phyloP scores from a whole-genome alignment of 2,797 vertebrate species.

The Channallabes apus region DNA sequence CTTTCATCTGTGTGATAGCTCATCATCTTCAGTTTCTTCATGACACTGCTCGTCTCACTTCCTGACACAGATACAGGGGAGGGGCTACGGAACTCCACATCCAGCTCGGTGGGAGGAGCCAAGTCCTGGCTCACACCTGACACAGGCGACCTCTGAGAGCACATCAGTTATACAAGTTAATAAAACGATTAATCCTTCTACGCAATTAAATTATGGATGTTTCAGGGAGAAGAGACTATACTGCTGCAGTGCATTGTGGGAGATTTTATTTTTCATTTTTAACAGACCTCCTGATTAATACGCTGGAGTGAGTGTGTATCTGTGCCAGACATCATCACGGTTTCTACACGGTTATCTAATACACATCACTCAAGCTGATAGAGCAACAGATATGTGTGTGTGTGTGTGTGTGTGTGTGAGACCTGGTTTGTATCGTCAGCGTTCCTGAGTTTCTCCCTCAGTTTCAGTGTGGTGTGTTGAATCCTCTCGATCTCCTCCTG shows the following conservation, averaged over 20 bases:
- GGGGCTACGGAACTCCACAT: constrained; percentile 82
- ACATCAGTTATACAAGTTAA: neutral
- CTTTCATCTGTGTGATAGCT: constrained; percentile 95
- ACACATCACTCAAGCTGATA: too few species aligned
- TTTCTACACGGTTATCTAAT: neutral
- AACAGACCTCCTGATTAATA: neutral
- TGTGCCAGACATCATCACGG: neutral
- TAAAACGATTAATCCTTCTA: neutral
- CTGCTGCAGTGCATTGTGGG: neutral
- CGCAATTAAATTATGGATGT: neutral
- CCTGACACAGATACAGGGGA: constrained; percentile 91
- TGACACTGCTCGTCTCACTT: constrained; percentile 97
- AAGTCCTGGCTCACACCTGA: constrained; percentile 75
- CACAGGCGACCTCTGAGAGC: constrained; percentile 76
- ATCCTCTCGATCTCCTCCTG: constrained; percentile 95
- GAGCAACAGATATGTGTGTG: neutral
- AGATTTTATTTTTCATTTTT: too few species aligned
- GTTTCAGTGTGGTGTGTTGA: constrained; percentile 86
- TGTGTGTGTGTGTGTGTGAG: constrained; percentile 49
- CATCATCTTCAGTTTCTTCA: constrained; percentile 99
- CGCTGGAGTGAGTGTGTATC: neutral
- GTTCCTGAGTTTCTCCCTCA: constrained; percentile 91
- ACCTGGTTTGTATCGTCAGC: constrained; percentile 84
- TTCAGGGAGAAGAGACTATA: neutral
- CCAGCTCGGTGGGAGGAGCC: constrained; percentile 70